phyloP scores from a whole-genome alignment of 2,797 vertebrate species.

The Macrochelys suwanniensis region DNA sequence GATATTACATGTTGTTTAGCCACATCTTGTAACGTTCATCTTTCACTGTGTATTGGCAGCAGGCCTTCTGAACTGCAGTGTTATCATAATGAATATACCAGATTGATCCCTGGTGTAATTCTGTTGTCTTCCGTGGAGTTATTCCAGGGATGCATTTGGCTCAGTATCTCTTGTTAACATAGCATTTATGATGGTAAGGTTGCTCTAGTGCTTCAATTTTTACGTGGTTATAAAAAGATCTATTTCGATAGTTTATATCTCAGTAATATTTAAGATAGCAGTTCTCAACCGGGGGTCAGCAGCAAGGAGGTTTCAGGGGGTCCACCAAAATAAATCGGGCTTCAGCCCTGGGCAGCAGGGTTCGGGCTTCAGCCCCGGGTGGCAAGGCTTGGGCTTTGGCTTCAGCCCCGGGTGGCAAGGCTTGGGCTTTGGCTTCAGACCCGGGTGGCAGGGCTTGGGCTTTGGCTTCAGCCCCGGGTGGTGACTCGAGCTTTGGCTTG shows the following conservation, averaged over 20 bases:
- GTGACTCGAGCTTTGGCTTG: not conserved
- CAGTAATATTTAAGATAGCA: not conserved
- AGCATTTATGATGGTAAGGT: conserved; percentile 21
- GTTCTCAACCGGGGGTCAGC: not conserved
- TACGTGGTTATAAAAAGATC: not conserved
- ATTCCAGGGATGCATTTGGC: conserved; percentile 36
- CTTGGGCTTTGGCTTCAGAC: not conserved
- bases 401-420: not conserved
- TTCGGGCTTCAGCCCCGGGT: too few relatives aligned
- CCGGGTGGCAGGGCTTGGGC: not conserved
- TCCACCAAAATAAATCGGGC: not conserved
- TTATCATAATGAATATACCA: not conserved
- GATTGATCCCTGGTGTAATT: conserved; percentile 3
- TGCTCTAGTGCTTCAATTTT: not conserved
- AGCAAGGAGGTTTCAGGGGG: not conserved
- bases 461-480: not conserved
- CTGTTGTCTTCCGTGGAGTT: conserved; percentile 20
- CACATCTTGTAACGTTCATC: not conserved
- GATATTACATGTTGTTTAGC: conserved; percentile 19
- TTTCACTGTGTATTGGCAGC: not conserved
- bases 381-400: too few relatives aligned
- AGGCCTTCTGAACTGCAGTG: not conserved
- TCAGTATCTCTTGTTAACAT: conserved; percentile 33
- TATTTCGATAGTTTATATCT: not conserved
- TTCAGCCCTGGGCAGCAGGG: not conserved